Evolutionary conservation across 2,888 invertebrate species (phyloP).

Genomic region (Maniola hyperantus): DNA sequence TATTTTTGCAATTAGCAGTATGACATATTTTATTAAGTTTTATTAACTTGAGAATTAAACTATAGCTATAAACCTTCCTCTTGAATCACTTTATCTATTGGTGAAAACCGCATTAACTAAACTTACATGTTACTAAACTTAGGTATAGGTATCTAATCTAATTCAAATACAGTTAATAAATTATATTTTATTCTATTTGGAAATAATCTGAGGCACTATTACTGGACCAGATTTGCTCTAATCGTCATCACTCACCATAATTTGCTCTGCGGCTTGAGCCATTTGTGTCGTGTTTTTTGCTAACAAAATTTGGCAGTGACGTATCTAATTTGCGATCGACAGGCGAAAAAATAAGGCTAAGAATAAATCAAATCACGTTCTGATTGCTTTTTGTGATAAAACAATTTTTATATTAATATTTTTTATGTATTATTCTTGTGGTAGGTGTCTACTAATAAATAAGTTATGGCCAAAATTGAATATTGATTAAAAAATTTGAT

Average conservation of each 20-base stretch:
- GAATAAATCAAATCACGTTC: constrained; percentile 76
- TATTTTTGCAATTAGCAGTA: no score
- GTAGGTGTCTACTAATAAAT: constrained; percentile 13
- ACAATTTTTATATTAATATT: constrained; percentile 48
- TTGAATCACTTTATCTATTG: no score
- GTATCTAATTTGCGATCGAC: constrained; percentile 52
- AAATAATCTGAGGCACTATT: constrained; percentile 22
- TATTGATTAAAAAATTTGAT: constrained; percentile 9
- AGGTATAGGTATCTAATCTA: no score
- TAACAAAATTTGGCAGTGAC: constrained; percentile 53
- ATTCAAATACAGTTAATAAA: not conserved
- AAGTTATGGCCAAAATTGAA: not conserved
- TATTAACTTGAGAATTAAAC: no score
- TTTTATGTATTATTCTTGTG: constrained; percentile 40
- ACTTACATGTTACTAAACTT: no score
- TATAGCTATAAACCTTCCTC: no score
- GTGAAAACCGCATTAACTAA: no score
- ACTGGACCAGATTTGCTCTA: constrained; percentile 19
- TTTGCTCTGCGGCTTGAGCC: constrained; percentile 59
- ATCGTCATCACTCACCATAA: constrained; percentile 43
- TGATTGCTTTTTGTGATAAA: constrained; percentile 63
- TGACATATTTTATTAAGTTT: no score
- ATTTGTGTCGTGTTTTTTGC: constrained; percentile 61
- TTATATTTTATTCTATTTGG: not conserved
- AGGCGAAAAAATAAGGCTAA: constrained; percentile 55